phyloP scores from a whole-genome alignment of 1,140 invertebrate genomes.

The Temnothorax nylanderi region DNA sequence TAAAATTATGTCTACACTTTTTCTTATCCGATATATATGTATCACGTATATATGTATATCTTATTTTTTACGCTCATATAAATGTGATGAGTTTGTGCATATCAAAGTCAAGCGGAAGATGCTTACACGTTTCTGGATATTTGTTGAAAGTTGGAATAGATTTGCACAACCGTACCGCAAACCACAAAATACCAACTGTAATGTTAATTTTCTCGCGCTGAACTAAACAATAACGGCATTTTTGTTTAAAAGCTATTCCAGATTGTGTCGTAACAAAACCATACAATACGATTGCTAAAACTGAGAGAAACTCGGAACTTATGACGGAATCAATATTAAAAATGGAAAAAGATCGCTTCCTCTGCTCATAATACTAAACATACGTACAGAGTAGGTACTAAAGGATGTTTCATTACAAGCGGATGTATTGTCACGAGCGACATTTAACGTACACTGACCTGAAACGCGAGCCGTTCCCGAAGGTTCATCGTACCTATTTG shows the following conservation, averaged over 20 bases:
- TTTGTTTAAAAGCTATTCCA: slow-evolving; percentile 3
- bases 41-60: no score
- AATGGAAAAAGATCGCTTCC: not conserved
- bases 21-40: not conserved
- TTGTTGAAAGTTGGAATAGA: slow-evolving; percentile 8
- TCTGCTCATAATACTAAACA: not conserved
- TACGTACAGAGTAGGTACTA: no score
- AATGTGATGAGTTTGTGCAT: not conserved
- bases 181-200: not conserved
- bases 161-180: slow-evolving; percentile 24
- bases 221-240: not conserved
- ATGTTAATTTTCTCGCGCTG: slow-evolving; percentile 5
- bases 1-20: not conserved
- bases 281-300: not conserved
- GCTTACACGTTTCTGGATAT: not conserved
- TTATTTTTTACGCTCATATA: not conserved
- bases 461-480: no score
- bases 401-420: no score
- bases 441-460: no score
- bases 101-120: not conserved
- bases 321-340: slow-evolving; percentile 5
- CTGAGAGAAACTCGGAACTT: not conserved
- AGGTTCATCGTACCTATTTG: no score
- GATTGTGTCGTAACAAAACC: slow-evolving; percentile 20
- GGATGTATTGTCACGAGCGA: no score